These are phyloP conservation scores for Semnopithecus entellus DNA, from an alignment of 2,113 vertebrate genomes.

Conservation along the genomic window DNA sequence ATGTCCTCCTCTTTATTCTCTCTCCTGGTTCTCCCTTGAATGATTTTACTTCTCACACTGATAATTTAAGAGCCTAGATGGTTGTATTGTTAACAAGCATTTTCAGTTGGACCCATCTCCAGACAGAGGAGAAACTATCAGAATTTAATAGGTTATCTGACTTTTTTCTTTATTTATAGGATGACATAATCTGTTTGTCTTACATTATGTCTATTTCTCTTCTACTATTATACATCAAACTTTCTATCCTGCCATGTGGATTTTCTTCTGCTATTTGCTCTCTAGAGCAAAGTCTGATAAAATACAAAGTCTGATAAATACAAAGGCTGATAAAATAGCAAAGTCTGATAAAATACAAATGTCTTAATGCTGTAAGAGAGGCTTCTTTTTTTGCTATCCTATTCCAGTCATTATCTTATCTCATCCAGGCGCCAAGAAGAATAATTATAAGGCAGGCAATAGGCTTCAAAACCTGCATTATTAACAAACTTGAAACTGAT, in stretches of 20 bases:
- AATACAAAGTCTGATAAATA: not conserved
- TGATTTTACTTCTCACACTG: not conserved
- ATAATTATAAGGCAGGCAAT: not conserved
- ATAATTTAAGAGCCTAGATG: not conserved
- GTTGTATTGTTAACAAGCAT: not conserved
- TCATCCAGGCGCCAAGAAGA: not conserved
- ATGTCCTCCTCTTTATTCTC: not conserved
- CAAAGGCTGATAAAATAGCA: too few relatives aligned
- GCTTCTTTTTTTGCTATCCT: not conserved
- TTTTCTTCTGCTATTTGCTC: not conserved
- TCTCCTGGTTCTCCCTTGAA: not conserved
- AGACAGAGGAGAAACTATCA: not conserved
- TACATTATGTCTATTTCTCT: not conserved
- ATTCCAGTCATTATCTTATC: not conserved
- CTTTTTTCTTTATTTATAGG: not conserved
- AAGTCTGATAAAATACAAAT: not conserved
- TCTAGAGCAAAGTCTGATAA: not conserved
- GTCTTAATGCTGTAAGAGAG: not conserved
- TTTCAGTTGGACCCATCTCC: not conserved
- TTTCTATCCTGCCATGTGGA: not conserved
- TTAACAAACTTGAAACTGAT: not conserved
- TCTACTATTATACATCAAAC: not conserved
- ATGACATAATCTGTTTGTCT: not conserved
- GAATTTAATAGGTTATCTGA: not conserved
- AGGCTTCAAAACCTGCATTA: not conserved